These are phyloP conservation scores for Pherbina coryleti DNA, from an alignment of 2,888 invertebrate genomes.

Conservation along the genomic window DNA sequence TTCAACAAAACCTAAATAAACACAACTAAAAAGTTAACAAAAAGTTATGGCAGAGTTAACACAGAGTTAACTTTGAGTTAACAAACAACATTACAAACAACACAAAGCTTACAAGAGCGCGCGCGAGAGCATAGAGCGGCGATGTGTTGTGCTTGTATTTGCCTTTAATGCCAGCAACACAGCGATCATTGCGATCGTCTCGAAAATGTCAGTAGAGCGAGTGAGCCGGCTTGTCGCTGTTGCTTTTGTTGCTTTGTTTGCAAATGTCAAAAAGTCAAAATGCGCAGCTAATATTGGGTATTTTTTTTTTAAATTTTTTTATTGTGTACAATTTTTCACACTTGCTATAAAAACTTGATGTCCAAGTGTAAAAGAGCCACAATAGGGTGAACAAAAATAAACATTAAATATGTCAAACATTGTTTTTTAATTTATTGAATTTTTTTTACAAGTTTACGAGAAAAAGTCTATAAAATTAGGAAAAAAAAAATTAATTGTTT, in stretches of 20 bases:
- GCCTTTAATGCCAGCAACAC: no score
- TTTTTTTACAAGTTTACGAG: neutral
- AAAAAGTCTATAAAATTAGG: no score
- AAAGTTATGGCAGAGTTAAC: neutral
- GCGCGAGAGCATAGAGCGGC: neutral
- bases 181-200: neutral
- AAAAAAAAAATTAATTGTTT: no score
- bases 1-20: neutral
- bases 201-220: slow-evolving; percentile 3
- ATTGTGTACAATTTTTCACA: neutral
- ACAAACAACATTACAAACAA: no score
- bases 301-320: neutral
- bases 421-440: neutral
- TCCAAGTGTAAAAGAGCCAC: no score
- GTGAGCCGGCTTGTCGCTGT: neutral
- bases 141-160: neutral
- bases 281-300: neutral
- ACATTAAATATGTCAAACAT: no score
- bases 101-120: neutral
- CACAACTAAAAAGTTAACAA: neutral
- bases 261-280: slow-evolving; percentile 9
- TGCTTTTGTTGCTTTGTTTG: neutral
- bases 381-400: no score
- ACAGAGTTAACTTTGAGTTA: no score
- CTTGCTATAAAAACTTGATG: neutral